Percentiles rank a stretch among this genome's conserved stretches.
phyloP scores from a whole-genome alignment of 2,797 vertebrate species.

The Acanthis flammea region DNA sequence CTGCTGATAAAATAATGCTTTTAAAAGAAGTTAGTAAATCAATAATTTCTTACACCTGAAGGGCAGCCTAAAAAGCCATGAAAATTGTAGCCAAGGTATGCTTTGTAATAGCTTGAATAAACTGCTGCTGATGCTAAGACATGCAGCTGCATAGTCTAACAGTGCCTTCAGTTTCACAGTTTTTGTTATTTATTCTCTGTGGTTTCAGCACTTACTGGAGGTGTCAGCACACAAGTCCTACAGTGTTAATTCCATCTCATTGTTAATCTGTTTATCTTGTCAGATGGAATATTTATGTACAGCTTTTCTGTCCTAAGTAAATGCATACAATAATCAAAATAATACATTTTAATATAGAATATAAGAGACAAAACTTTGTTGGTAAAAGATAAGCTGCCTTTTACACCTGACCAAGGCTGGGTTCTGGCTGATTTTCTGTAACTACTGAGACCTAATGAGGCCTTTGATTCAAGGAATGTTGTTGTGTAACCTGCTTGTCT shows the following conservation, averaged over 20 bases:
- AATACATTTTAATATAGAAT: neutral
- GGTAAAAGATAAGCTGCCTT: neutral
- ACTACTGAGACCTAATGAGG: neutral
- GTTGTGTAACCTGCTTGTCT: neutral
- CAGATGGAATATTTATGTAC: conserved; percentile 14
- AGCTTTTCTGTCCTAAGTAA: neutral
- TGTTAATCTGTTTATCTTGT: neutral
- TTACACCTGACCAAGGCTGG: neutral
- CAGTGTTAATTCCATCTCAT: neutral
- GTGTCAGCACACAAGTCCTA: neutral
- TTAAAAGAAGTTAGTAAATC: neutral
- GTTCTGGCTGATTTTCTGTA: neutral
- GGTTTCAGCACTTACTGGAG: neutral
- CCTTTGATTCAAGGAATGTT: neutral
- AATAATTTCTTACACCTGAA: neutral
- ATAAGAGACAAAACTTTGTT: neutral
- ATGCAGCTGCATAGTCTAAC: neutral
- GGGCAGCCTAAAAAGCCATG: neutral
- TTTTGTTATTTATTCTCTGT: neutral
- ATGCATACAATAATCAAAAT: neutral
- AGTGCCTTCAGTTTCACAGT: neutral
- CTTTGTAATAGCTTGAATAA: neutral
- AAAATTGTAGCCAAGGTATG: neutral
- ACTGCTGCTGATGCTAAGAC: neutral
- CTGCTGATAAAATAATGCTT: neutral